These are phyloP conservation scores for Synergus umbraculus DNA, from an alignment of 2,888 invertebrate species.

Conservation along the genomic window DNA sequence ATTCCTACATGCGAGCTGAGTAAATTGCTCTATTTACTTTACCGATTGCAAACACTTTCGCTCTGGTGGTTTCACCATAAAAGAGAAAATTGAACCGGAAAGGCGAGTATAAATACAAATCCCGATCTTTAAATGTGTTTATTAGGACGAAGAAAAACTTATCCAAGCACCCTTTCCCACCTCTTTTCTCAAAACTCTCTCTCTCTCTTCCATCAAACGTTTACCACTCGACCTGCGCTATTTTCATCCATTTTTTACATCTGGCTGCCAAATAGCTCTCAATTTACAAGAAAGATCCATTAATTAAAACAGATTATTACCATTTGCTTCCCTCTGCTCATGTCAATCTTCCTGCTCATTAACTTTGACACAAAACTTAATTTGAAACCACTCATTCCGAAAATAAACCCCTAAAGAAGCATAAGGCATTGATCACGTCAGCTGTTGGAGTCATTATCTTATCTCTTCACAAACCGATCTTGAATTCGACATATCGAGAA, in stretches of 20 bases:
- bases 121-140: not conserved
- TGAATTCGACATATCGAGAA: not conserved
- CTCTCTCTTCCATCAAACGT: too few relatives aligned
- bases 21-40: conserved; percentile 29
- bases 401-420: conserved; percentile 8
- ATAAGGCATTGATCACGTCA: not conserved
- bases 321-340: not conserved
- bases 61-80: not conserved
- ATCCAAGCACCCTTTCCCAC: too few relatives aligned
- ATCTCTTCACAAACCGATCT: not conserved
- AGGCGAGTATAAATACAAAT: not conserved
- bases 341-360: not conserved
- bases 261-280: too few relatives aligned
- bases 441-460: conserved; percentile 14
- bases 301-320: not conserved
- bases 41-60: conserved; percentile 14
- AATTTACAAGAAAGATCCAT: not conserved
- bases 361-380: not conserved
- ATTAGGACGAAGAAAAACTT: too few relatives aligned
- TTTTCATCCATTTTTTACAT: too few relatives aligned
- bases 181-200: too few relatives aligned
- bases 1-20: conserved; percentile 13
- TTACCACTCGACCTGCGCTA: too few relatives aligned
- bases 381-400: conserved; percentile 1
- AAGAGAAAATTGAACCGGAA: not conserved